Base-by-base conservation (phyloP, 2,888 invertebrate species). In the Glaucopsyche alexis region DNA sequence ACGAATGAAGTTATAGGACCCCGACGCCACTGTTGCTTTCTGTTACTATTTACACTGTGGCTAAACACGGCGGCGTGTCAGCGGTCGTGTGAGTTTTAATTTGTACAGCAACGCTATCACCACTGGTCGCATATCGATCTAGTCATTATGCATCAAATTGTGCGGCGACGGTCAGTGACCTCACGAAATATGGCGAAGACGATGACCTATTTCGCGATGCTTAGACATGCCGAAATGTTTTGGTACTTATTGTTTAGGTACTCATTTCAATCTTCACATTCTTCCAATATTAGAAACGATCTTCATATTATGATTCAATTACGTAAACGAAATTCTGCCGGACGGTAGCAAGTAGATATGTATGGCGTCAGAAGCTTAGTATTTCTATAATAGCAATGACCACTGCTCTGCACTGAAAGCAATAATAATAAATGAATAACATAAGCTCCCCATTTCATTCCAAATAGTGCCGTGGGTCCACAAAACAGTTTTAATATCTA, bases 1-100 rank as follows among this genome's bases (percentile, higher is more conserved):
- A n/a, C n/a, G n/a, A n/a, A n/a, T n/a, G n/a, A n/a, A n/a, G n/a
- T n/a, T n/a, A n/a, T n/a, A n/a, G n/a, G n/a, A n/a, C n/a, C n/a
- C n/a, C n/a, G n/a, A n/a, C n/a, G n/a, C n/a, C n/a, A n/a, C n/a
- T n/a, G n/a, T 42, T 42, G 42, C 7, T 8, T 42, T 42, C 42
- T 42, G 42, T 8, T 7, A 6, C 42, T 8, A 42, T 42, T 77
- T 76, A 76, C 75, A 74, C 75, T 77, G 72, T 74, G 74, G 65
- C 73, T 60, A 70, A 40, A 16, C 29, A 65, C 60, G 42, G 42
- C 42, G 73, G 29, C 66, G 71, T 70, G 72, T 38, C 50, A 50
- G 13, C 60, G 38, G 29, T 14, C 13, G 60, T 60, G 60, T 29
- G 60, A 29, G 60, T 60, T 55, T 74, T 60, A 40, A 49, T 60